A percentile compares a stretch with the other conserved stretches of the same genome.
Evolutionary conservation across 2,888 invertebrate species (phyloP).

Genomic region (Ophioninae sp.): DNA sequence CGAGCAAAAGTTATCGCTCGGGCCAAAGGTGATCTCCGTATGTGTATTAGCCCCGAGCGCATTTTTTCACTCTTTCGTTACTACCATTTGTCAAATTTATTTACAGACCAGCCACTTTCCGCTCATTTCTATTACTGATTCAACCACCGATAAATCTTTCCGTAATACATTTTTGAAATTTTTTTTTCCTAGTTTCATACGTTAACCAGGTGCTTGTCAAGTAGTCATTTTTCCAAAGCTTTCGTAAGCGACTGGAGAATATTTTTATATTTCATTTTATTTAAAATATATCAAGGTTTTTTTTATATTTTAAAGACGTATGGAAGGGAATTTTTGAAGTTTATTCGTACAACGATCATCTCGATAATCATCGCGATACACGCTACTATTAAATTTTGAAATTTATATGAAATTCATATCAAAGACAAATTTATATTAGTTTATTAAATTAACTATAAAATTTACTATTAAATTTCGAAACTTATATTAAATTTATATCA

Average conservation of each 20-base stretch:
- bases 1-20: constrained; percentile 67
- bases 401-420: too few species aligned
- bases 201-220: not conserved
- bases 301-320: too few species aligned
- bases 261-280: not conserved
- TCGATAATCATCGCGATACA: too few species aligned
- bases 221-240: not conserved
- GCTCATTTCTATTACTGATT: constrained; percentile 10
- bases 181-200: not conserved
- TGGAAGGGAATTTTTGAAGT: too few species aligned
- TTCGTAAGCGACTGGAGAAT: not conserved
- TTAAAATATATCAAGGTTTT: too few species aligned
- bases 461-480: too few species aligned
- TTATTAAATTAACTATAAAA: too few species aligned
- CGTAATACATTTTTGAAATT: not conserved
- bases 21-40: constrained; percentile 53
- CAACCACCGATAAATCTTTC: constrained; percentile 4
- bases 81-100: constrained; percentile 29
- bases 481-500: too few species aligned
- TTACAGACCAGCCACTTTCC: constrained; percentile 12
- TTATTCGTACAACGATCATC: too few species aligned
- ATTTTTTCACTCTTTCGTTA: constrained; percentile 24
- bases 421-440: too few species aligned
- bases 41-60: constrained; percentile 13
- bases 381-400: too few species aligned